Evolutionary conservation across 2,797 vertebrate genomes (phyloP).

Genomic region (Lindbergichthys nudifrons): DNA sequence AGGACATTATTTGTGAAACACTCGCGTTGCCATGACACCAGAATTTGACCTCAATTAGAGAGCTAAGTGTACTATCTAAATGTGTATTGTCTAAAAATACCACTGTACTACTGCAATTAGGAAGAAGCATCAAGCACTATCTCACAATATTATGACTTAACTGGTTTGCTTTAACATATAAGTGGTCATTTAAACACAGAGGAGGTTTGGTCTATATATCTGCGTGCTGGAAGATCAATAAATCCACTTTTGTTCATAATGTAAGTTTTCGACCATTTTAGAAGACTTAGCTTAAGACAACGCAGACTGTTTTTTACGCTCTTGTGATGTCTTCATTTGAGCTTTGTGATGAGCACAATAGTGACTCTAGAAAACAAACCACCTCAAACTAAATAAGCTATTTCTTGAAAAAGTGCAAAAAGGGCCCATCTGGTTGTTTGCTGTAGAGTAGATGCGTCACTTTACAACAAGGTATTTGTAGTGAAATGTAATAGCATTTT

Average conservation of each 20-base stretch:
- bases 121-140: background rate
- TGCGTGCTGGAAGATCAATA: background rate
- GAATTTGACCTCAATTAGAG: conserved; percentile 3
- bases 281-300: background rate
- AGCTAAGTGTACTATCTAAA: conserved; percentile 1
- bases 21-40: conserved; percentile 4
- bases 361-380: background rate
- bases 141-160: no score
- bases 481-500: background rate
- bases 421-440: background rate
- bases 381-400: no score
- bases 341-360: conserved; percentile 9
- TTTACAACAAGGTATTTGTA: background rate
- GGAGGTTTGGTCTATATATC: background rate
- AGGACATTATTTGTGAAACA: background rate
- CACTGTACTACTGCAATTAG: background rate
- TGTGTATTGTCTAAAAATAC: conserved; percentile 14
- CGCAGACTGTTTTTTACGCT: background rate
- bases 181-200: no score
- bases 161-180: background rate
- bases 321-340: background rate
- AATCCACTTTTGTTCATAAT: background rate
- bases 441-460: background rate
- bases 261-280: background rate
- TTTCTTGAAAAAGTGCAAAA: background rate